Evolutionary conservation across 2,888 invertebrate genomes (phyloP), one percentile per base, ranked within the genome.

Genomic region (Drosophila picticornis): DNA sequence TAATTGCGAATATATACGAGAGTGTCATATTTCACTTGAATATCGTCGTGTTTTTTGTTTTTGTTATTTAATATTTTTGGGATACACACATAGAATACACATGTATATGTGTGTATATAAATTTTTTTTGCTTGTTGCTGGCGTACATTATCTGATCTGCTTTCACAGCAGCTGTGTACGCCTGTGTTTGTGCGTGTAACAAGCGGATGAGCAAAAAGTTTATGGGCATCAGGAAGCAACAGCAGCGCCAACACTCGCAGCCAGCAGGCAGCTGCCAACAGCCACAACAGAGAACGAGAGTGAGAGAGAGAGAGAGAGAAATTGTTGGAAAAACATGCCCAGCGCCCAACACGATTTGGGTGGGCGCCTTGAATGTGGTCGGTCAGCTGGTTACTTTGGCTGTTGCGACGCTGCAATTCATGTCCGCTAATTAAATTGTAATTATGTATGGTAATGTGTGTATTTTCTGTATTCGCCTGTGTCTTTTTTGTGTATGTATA

Each of bases 391-490:
- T 74, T 73, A 67, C 75, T 68, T 75, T 68, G 79, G 57, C 63
- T 51, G 58, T 52, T 80, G 70, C 70, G 83, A 73, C 84, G 80
- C 79, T 85, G 85, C 88, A 85, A 83, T 81, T 88, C 85, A 81
- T 81, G 85, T 85, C 75, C 85, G 85, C 85, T 86, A 86, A 86
- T 86, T 86, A 88, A 86, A 85, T 86, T 88, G 85, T 86, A 86
- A 86, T 86, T 86, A 88, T 86, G 72, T 88, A 88, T 88, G 88
- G 83, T 85, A 86, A 86, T 81, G 75, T 81, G 57, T 74, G 57
- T 68, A 60, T 75, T 63, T 80, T 40, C n/a, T 72, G 60, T 50
- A 51, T 68, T 50, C 57, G 63, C 72, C 29, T 75, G 51, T 57
- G 58, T 72, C 48, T 57, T 56, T 53, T 31, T 57, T 60, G 13